Evolutionary conservation across 1,140 invertebrate species (phyloP).

Genomic region (Cydia fagiglandana): DNA sequence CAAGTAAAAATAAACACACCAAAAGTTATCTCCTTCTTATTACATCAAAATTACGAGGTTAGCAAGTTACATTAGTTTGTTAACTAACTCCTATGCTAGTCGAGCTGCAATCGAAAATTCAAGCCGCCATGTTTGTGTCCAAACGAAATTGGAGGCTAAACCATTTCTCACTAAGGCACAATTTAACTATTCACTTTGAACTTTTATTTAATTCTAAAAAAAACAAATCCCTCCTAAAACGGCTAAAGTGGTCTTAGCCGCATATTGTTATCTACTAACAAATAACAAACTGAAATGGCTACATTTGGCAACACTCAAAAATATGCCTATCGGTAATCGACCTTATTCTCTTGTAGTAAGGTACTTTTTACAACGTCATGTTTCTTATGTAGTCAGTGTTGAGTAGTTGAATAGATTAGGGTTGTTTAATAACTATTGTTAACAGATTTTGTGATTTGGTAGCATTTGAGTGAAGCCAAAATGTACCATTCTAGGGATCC

Average conservation of each 20-base stretch:
- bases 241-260: constrained; percentile 9
- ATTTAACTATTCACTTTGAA: constrained; percentile 77
- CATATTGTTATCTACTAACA: constrained; percentile 9
- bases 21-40: constrained; percentile 31
- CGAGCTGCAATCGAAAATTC: constrained; percentile 36
- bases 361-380: no score
- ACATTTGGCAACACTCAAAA: background rate
- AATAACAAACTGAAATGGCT: constrained; percentile 18
- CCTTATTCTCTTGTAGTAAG: background rate
- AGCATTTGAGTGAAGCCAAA: constrained; percentile 12
- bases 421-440: no score
- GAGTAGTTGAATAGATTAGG: no score
- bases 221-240: constrained; percentile 63
- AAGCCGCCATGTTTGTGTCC: constrained; percentile 36
- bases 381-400: no score
- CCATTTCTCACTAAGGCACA: constrained; percentile 76
- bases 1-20: constrained; percentile 37
- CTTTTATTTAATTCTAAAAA: constrained; percentile 73
- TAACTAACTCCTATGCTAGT: constrained; percentile 39
- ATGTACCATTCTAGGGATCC: background rate
- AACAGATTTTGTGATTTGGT: no score
- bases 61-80: background rate
- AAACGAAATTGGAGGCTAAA: constrained; percentile 65
- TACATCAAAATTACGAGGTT: constrained; percentile 8
- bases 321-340: background rate